Evolutionary conservation across 2,797 vertebrate species (phyloP), one percentile per base, ranked within the genome.

Genomic region (Macropus fuliginosus): DNA sequence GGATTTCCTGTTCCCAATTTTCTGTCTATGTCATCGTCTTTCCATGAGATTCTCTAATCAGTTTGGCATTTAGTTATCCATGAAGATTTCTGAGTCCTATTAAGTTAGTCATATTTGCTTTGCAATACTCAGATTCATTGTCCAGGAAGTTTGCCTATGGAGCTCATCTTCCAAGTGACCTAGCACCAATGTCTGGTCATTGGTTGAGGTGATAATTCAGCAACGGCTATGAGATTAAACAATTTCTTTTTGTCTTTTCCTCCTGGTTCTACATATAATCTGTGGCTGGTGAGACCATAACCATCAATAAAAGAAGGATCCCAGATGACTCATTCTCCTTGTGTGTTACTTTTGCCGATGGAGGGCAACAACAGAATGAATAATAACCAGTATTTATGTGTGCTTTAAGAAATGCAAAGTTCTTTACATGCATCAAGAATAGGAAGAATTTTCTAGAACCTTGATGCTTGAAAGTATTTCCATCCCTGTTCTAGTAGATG

Each of bases 21-120:
- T 96, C 74, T 97, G 92, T 97, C 95, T 96, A 93, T 93, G 57
- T 5, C n/a, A 91, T 40, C 56, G 16, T 46, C 92, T 95, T 40
- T 18, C 93, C 89, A 18, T 31, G n/a, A 95, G 96, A 93, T 96
- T 95, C 93, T 94, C 57, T 98, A 97, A 98, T 97, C 29, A 56
- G 91, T 96, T 97, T 97, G 97, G 96, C 54, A 98, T 98, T 97
- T 97, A 92, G 87, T 93, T 96, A 94, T 94, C 91, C 62, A 93
- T 87, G 92, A 93, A 91, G 92, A 94, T n/a, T 94, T 93, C 52
- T 62, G 59, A 34, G 52, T 52, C 93, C 96, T 74, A 92, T 96
- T 96, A 95, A 94, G 56, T 62, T 92, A 93, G 91, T 97, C 95
- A 92, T 81, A 50, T 92, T 94, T 97, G 29, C 74, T 81, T 81